A percentile compares a stretch with the other conserved stretches of the same genome.
Conservation (phyloP, 35 echinoderm and acorn worm genomes). For the Patiria miniata region DNA sequence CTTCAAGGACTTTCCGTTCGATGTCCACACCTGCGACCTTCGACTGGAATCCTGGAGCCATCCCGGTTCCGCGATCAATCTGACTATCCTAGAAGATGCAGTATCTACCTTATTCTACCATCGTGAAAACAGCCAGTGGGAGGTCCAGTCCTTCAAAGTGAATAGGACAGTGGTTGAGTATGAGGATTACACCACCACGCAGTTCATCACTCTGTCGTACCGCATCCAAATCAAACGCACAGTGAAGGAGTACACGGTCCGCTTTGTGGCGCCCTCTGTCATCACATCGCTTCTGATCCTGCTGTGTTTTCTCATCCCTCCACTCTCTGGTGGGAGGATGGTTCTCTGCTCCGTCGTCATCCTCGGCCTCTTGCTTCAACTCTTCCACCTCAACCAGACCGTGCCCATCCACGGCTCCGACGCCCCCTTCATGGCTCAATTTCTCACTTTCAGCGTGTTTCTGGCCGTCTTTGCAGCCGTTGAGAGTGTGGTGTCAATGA, state of each 20-base stretch:
- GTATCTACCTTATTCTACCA: not conserved
- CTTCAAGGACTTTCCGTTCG: not conserved
- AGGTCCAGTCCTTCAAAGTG: not conserved
- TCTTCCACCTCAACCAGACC: not conserved
- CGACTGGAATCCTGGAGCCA: not conserved
- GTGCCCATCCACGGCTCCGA: not conserved
- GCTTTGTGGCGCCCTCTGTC: not conserved
- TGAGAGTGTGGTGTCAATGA: not conserved
- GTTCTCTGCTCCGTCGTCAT: not conserved
- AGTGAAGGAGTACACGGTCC: not conserved
- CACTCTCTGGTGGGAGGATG: not conserved
- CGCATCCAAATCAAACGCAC: not conserved
- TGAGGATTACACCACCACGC: not conserved
- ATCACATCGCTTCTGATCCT: not conserved
- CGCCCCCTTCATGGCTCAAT: not conserved
- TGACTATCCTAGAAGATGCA: not conserved
- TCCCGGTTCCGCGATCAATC: not conserved
- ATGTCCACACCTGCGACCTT: not conserved
- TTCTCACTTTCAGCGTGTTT: slow-evolving; percentile 1
- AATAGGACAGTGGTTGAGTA: not conserved
- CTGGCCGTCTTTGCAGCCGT: not conserved
- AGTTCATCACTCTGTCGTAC: not conserved
- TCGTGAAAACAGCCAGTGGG: not conserved
- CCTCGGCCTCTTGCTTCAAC: not conserved
- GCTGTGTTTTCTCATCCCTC: slow-evolving; percentile 10